These are phyloP conservation scores for Saccopteryx leptura DNA, from an alignment of 2,113 vertebrate species.

Conservation along the genomic window DNA sequence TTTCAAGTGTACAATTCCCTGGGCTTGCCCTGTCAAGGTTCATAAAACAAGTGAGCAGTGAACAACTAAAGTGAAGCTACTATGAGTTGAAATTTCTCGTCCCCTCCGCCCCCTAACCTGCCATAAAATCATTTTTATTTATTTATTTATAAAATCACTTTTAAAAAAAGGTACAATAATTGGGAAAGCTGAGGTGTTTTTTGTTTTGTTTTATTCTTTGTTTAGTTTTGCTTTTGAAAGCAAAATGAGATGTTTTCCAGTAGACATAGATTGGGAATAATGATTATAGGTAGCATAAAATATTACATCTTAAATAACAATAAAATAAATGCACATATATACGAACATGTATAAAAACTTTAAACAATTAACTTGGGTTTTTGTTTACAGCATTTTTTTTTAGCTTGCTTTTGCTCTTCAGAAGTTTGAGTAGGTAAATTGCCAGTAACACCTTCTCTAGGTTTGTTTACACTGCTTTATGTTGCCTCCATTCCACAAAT, in stretches of 20 bases:
- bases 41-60: too few species aligned
- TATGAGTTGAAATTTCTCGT: too few species aligned
- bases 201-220: background rate
- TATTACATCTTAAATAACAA: background rate
- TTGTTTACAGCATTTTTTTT: constrained; percentile 17
- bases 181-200: constrained; percentile 35
- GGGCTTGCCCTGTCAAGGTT: too few species aligned
- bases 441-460: background rate
- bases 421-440: constrained; percentile 11
- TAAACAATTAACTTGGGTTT: constrained; percentile 17
- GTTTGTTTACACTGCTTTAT: background rate
- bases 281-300: constrained; percentile 21
- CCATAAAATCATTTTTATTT: too few species aligned
- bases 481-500: background rate
- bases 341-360: background rate
- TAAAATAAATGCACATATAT: background rate
- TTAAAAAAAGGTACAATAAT: background rate
- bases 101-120: too few species aligned
- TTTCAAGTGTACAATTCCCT: too few species aligned
- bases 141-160: too few species aligned
- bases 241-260: background rate
- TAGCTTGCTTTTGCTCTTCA: background rate
- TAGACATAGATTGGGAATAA: background rate
- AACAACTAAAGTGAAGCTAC: too few species aligned
- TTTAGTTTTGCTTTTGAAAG: background rate